phyloP scores from a whole-genome alignment of 2,888 invertebrate species.

The Noctua comes region DNA sequence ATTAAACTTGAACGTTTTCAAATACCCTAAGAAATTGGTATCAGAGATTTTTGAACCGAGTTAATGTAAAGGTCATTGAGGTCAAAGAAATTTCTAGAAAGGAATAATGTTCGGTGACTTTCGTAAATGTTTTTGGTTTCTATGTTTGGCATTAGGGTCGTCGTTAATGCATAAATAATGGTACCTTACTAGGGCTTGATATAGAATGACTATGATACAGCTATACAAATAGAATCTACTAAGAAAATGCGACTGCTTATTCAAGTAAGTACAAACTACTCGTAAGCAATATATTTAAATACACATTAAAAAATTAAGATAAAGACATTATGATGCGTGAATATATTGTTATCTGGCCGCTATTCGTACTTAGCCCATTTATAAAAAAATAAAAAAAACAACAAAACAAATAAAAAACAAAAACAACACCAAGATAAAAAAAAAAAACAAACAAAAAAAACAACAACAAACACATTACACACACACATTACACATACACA shows the following conservation, averaged over 20 bases:
- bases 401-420: too few relatives aligned
- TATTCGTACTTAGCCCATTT: too few relatives aligned
- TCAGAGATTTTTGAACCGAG: not conserved
- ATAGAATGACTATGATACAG: not conserved
- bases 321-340: not conserved
- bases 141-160: constrained; percentile 13
- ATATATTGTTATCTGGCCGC: not conserved
- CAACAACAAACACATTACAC: too few relatives aligned
- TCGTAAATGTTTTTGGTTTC: constrained; percentile 18
- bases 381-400: too few relatives aligned
- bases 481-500: too few relatives aligned
- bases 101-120: constrained; percentile 27
- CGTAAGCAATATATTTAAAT: not conserved
- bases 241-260: not conserved
- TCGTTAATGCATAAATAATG: constrained; percentile 28
- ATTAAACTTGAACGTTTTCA: constrained; percentile 5
- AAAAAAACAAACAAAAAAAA: too few relatives aligned
- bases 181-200: not conserved
- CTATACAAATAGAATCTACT: not conserved
- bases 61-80: constrained; percentile 26
- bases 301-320: not conserved
- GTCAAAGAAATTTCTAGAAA: constrained; percentile 26
- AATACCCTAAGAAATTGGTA: constrained; percentile 15
- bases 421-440: too few relatives aligned
- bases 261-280: not conserved